Conservation (phyloP, 2,113 vertebrate species). For the Daphoenositta chrysoptera region DNA sequence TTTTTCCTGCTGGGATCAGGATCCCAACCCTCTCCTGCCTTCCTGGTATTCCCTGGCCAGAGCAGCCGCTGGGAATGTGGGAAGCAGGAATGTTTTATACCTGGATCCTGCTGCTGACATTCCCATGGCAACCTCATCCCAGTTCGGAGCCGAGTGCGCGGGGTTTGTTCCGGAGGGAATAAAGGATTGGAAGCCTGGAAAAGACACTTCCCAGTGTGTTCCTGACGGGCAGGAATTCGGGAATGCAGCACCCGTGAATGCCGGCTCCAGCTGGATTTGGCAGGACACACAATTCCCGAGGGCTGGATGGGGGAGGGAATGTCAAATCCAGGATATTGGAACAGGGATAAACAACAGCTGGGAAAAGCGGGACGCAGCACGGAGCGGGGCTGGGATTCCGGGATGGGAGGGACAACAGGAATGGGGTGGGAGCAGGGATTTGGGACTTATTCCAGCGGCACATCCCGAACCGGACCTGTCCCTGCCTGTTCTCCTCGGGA, state of each 20-base stretch:
- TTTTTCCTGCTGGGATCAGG: not conserved
- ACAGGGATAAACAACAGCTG: not conserved
- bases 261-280: not conserved
- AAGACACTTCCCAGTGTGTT: not conserved
- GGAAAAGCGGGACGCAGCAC: rapidly evolving
- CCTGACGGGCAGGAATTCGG: not conserved
- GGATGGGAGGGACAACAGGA: not conserved
- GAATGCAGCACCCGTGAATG: rapidly evolving
- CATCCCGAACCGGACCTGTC: not conserved
- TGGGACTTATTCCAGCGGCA: not conserved
- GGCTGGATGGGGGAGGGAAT: not conserved
- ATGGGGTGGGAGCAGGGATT: not conserved
- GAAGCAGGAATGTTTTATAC: not conserved
- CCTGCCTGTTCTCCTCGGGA: rapidly evolving
- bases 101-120: constrained; percentile 51
- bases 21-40: not conserved
- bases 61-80: not conserved
- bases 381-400: not conserved
- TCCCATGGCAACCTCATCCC: constrained; percentile 28
- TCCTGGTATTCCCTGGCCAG: no score
- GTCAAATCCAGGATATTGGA: not conserved
- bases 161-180: not conserved
- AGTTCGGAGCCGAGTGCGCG: not conserved
- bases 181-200: not conserved
- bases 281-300: not conserved